A percentile compares a stretch with the other conserved stretches of the same genome.
Evolutionary conservation across 2,888 invertebrate species (phyloP).

Genomic region (Caenorhabditis sp.): DNA sequence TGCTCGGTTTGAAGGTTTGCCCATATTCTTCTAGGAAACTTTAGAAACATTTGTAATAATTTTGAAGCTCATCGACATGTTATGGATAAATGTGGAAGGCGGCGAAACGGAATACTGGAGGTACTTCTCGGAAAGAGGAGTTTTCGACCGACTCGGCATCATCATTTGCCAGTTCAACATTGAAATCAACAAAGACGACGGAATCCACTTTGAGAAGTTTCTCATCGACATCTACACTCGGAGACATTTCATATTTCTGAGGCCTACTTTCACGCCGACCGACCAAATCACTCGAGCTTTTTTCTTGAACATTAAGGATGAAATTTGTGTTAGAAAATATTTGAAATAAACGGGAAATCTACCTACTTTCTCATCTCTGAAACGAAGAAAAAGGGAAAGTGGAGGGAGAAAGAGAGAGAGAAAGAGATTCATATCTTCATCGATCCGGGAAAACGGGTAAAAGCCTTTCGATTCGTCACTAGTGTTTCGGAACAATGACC

Average conservation of each 20-base stretch:
- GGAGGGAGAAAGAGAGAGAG: not conserved
- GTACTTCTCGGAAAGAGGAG: slow-evolving; percentile 1
- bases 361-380: slow-evolving; percentile 13
- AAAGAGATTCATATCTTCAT: slow-evolving; percentile 27
- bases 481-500: slow-evolving; percentile 30
- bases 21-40: too few relatives aligned
- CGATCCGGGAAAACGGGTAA: slow-evolving; percentile 10
- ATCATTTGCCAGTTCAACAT: slow-evolving; percentile 24
- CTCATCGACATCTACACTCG: not conserved
- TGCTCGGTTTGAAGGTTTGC: too few relatives aligned
- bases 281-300: not conserved
- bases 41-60: too few relatives aligned
- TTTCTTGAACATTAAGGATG: slow-evolving; percentile 8
- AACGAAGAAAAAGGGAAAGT: slow-evolving; percentile 12
- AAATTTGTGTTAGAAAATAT: slow-evolving; percentile 26
- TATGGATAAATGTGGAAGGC: slow-evolving; percentile 26
- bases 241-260: not conserved
- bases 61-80: slow-evolving; percentile 27
- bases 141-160: slow-evolving; percentile 11
- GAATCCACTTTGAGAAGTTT: slow-evolving; percentile 7
- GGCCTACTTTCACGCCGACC: not conserved
- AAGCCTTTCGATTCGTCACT: too few relatives aligned
- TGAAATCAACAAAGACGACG: slow-evolving; percentile 8
- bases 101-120: slow-evolving; percentile 35
- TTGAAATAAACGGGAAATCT: slow-evolving; percentile 28